A percentile compares a stretch with the other conserved stretches of the same genome.
Conservation (phyloP, 2,888 invertebrate genomes). For the Embidobia sp. region DNA sequence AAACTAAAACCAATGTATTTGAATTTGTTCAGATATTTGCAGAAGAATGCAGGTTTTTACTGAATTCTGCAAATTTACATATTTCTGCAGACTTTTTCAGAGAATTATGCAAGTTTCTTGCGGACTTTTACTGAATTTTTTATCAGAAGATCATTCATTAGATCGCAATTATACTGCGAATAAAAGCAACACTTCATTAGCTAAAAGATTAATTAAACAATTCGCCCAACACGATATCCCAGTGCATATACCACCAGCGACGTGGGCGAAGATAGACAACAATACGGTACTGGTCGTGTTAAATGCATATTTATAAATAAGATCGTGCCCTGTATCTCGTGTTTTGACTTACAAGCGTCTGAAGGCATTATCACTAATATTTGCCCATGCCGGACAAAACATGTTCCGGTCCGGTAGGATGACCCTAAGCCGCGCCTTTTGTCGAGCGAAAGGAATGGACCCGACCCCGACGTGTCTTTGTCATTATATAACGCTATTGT, state of each 20-base stretch:
- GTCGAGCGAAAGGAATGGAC: conserved; percentile 80
- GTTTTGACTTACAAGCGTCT: conserved; percentile 74
- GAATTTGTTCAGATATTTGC: too few relatives aligned
- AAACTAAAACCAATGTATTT: too few relatives aligned
- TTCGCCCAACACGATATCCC: too few relatives aligned
- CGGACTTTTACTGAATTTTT: too few relatives aligned
- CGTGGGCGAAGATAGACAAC: conserved; percentile 44
- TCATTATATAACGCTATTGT: conserved; percentile 82
- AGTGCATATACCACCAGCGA: too few relatives aligned
- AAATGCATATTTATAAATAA: conserved; percentile 61
- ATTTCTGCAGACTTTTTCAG: too few relatives aligned
- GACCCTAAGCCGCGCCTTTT: conserved; percentile 82
- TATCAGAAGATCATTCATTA: too few relatives aligned
- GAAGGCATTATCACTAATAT: conserved; percentile 77
- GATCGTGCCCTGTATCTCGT: conserved; percentile 61
- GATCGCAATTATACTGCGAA: too few relatives aligned
- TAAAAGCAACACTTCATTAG: neutral
- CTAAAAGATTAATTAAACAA: neutral
- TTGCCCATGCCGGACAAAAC: conserved; percentile 79
- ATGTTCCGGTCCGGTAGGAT: conserved; percentile 82
- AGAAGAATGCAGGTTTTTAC: too few relatives aligned
- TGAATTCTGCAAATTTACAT: too few relatives aligned
- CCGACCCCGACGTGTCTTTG: conserved; percentile 80
- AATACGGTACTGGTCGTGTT: conserved; percentile 41
- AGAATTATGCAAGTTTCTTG: too few relatives aligned